Conservation (phyloP, 2,797 vertebrate genomes). For the Notolabrus celidotus region DNA sequence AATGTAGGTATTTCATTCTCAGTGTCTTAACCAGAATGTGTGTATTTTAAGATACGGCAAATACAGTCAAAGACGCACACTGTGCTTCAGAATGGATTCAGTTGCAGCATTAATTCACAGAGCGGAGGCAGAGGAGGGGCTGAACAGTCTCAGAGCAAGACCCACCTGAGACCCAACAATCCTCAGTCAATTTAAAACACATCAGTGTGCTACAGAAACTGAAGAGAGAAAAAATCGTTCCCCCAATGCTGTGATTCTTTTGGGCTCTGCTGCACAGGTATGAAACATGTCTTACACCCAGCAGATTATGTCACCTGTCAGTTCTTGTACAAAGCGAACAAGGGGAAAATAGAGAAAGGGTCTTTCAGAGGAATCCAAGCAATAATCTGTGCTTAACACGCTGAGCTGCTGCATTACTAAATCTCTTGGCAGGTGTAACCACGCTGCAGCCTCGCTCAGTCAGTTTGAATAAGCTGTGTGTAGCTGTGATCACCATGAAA, state of each 20-base stretch:
- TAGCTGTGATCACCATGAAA: constrained; percentile 43
- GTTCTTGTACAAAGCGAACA: constrained; percentile 41
- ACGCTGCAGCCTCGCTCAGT: constrained; percentile 44
- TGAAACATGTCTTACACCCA: constrained; percentile 43
- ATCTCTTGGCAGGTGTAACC: constrained; percentile 54
- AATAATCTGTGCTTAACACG: constrained; percentile 52
- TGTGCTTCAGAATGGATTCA: constrained; percentile 20
- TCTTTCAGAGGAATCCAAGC: constrained; percentile 33
- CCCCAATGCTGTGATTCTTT: constrained; percentile 30
- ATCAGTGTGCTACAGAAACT: constrained; percentile 37
- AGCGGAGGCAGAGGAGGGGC: constrained; percentile 12
- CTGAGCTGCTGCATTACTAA: constrained; percentile 50
- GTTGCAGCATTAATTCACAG: constrained; percentile 23
- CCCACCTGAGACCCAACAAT: constrained; percentile 50
- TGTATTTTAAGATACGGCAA: neutral
- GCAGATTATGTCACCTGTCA: constrained; percentile 50
- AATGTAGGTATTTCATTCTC: no score
- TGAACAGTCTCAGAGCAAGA: constrained; percentile 30
- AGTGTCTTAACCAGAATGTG: neutral
- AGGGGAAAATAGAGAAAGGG: constrained; percentile 11
- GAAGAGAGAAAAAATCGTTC: constrained; percentile 35
- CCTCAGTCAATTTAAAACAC: constrained; percentile 61
- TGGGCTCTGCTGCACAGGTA: constrained; percentile 34
- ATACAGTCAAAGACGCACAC: neutral
- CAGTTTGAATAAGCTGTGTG: constrained; percentile 44